A percentile compares a stretch with the other conserved stretches of the same genome.
These are phyloP conservation scores for Drosophila sechellia DNA, from an alignment of 1,140 invertebrate species.

Conservation along the genomic window DNA sequence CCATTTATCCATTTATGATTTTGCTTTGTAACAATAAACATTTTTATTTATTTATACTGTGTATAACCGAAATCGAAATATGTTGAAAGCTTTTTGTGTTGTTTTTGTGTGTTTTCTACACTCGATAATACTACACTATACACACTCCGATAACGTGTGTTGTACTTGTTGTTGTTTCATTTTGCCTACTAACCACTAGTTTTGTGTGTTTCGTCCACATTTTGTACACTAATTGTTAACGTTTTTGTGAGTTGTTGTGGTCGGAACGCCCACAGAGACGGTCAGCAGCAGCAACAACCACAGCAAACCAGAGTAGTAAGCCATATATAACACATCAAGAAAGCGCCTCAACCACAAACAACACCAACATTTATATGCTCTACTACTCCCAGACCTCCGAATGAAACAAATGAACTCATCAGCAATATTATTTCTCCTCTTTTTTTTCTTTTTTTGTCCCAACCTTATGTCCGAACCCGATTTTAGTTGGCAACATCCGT, in stretches of 20 bases:
- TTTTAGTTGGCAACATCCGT: slow-evolving; percentile 86
- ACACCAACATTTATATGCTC: slow-evolving; percentile 21
- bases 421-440: slow-evolving; percentile 63
- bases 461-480: slow-evolving; percentile 13
- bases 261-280: slow-evolving; percentile 22
- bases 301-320: slow-evolving; percentile 26
- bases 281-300: slow-evolving; percentile 13
- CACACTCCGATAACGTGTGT: slow-evolving; percentile 21
- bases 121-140: neutral
- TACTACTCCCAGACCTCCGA: slow-evolving; percentile 31
- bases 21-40: slow-evolving; percentile 47
- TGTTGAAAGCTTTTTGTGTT: slow-evolving; percentile 50
- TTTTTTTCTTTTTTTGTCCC: slow-evolving; percentile 44
- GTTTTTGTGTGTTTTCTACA: slow-evolving; percentile 12
- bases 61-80: slow-evolving; percentile 30
- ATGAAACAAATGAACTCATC: slow-evolving; percentile 39
- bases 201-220: slow-evolving; percentile 32
- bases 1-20: slow-evolving; percentile 21
- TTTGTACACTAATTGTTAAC: slow-evolving; percentile 29
- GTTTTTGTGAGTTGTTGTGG: slow-evolving; percentile 30
- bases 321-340: slow-evolving; percentile 31
- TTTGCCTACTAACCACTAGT: slow-evolving; percentile 51
- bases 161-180: slow-evolving; percentile 66
- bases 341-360: slow-evolving; percentile 26
- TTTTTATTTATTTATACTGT: slow-evolving; percentile 56